phyloP scores from a whole-genome alignment of 2,113 vertebrate species.

The Uropsilus gracilis region DNA sequence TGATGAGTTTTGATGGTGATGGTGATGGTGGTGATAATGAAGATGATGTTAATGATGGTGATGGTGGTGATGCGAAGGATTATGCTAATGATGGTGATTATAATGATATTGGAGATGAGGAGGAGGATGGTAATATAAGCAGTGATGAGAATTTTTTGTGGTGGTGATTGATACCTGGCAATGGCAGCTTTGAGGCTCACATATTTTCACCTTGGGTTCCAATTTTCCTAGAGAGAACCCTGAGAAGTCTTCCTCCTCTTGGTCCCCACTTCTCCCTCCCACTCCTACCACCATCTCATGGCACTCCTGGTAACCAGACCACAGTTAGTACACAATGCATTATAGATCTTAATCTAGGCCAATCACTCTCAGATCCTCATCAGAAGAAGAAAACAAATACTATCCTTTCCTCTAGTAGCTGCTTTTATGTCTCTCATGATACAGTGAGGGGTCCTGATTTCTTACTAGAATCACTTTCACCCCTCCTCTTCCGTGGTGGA shows the following conservation, averaged over 20 bases:
- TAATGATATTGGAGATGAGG: not conserved
- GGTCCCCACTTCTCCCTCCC: not conserved
- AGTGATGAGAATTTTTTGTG: not conserved
- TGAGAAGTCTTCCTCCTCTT: not conserved
- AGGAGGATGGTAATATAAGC: not conserved
- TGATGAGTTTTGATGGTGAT: not conserved
- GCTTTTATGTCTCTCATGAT: not conserved
- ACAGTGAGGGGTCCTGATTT: not conserved
- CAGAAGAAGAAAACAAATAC: not conserved
- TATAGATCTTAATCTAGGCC: not conserved
- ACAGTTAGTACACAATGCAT: not conserved
- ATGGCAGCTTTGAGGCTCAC: not conserved
- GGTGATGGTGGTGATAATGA: not conserved
- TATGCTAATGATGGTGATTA: too few relatives aligned
- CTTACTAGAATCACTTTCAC: not conserved
- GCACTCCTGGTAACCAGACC: not conserved
- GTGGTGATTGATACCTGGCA: not conserved
- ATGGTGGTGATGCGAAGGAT: not conserved
- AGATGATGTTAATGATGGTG: not conserved
- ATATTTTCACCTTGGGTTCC: not conserved
- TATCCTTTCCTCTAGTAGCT: not conserved
- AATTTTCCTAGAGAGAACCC: not conserved
- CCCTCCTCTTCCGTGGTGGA: not conserved
- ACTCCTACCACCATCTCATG: too few relatives aligned
- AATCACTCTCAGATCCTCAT: not conserved